phyloP scores from a whole-genome alignment of 2,113 vertebrate species.

The Cyprichromis sp. region DNA sequence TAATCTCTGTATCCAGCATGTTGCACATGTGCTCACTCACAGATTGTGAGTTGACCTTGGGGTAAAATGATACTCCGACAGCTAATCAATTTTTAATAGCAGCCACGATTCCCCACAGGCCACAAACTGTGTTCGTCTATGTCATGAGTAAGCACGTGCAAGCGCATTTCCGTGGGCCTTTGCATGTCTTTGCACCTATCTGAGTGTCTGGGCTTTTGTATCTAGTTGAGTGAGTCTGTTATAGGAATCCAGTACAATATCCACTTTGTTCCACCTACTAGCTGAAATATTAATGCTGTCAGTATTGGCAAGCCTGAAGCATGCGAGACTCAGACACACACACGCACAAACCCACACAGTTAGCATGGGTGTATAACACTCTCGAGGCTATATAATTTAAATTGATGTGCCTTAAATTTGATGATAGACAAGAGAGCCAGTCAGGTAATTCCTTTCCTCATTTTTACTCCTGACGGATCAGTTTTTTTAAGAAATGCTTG shows the following conservation, averaged over 20 bases:
- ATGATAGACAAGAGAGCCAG: neutral
- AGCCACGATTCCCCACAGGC: slow-evolving; percentile 48
- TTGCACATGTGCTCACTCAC: slow-evolving; percentile 8
- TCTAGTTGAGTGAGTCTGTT: slow-evolving; percentile 39
- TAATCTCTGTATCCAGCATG: slow-evolving; percentile 31
- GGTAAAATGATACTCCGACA: slow-evolving; percentile 57
- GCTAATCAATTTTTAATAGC: slow-evolving; percentile 74
- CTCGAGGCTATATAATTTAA: neutral
- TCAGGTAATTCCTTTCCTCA: neutral
- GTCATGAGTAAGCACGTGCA: slow-evolving; percentile 21
- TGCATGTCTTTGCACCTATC: slow-evolving; percentile 11
- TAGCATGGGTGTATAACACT: neutral
- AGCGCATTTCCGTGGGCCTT: neutral
- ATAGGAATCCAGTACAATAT: slow-evolving; percentile 39
- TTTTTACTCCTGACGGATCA: neutral
- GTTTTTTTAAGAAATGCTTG: neutral
- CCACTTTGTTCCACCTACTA: slow-evolving; percentile 43
- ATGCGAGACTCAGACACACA: neutral
- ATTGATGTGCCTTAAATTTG: neutral
- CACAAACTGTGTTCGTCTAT: slow-evolving; percentile 30
- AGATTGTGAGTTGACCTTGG: slow-evolving; percentile 60
- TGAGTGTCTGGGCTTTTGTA: slow-evolving; percentile 20
- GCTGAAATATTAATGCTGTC: slow-evolving; percentile 59
- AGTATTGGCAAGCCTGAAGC: neutral
- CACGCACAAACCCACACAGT: neutral